These are phyloP conservation scores for Pollenia labialis DNA, from an alignment of 2,888 invertebrate genomes.

Conservation along the genomic window DNA sequence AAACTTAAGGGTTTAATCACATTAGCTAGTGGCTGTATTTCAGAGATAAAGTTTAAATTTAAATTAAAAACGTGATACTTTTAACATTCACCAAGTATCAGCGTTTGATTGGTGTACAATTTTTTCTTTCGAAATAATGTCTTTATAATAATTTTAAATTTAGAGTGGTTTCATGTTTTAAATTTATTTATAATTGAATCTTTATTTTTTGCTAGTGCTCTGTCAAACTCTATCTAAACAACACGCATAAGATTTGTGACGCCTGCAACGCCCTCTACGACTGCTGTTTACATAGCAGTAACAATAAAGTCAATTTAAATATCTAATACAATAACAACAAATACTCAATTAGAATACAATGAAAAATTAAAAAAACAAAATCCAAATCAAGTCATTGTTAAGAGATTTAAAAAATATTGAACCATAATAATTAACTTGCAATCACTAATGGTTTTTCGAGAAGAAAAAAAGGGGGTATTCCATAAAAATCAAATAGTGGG, in stretches of 20 bases:
- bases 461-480: constrained; percentile 27
- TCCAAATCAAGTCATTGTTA: constrained; percentile 72
- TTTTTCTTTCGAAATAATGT: constrained; percentile 33
- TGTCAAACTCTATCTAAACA: constrained; percentile 46
- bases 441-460: constrained; percentile 60
- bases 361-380: constrained; percentile 42
- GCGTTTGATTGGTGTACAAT: constrained; percentile 10
- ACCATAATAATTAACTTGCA: constrained; percentile 72
- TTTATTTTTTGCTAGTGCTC: constrained; percentile 28
- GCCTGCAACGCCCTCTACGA: constrained; percentile 74
- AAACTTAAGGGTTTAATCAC: not conserved
- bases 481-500: not conserved
- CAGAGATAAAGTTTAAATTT: constrained; percentile 20
- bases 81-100: constrained; percentile 1
- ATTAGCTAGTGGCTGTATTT: not conserved
- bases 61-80: constrained; percentile 65
- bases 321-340: constrained; percentile 75
- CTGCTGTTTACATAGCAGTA: constrained; percentile 67
- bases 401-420: constrained; percentile 64
- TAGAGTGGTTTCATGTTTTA: constrained; percentile 31
- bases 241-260: constrained; percentile 73
- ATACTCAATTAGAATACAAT: constrained; percentile 64
- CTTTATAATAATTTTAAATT: constrained; percentile 50
- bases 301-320: constrained; percentile 53
- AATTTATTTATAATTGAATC: constrained; percentile 62